phyloP scores from a whole-genome alignment of 2,113 vertebrate species.

The Poeciliopsis occidentalis region DNA sequence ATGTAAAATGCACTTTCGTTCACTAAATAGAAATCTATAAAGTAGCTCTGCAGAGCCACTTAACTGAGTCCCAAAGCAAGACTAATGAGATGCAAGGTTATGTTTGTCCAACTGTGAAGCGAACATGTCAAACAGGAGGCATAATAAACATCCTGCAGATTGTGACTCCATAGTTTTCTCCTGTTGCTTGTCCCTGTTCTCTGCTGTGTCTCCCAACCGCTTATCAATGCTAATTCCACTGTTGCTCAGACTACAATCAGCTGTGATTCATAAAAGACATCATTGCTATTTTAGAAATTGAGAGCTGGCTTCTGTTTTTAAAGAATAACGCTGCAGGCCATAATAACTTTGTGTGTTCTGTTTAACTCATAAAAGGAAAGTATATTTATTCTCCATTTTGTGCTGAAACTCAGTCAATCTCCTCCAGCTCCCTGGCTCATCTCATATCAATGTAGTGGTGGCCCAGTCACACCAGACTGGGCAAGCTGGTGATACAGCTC shows the following conservation, averaged over 20 bases:
- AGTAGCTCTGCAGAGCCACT: too few species aligned
- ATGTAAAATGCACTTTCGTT: too few species aligned
- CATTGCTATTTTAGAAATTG: constrained; percentile 27
- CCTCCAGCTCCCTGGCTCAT: too few species aligned
- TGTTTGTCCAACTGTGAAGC: too few species aligned
- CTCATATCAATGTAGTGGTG: constrained; percentile 1
- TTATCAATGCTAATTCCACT: constrained; percentile 16
- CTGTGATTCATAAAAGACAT: constrained; percentile 48
- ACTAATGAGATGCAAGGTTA: too few species aligned
- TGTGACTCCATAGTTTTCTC: background rate
- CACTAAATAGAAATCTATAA: too few species aligned
- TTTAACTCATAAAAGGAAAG: background rate
- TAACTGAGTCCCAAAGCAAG: too few species aligned
- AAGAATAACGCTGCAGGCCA: background rate
- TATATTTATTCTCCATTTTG: background rate
- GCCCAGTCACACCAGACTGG: constrained; percentile 45
- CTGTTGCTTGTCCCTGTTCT: background rate
- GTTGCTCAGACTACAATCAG: constrained; percentile 26
- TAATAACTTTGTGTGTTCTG: constrained; percentile 17
- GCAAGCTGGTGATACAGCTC: constrained; percentile 17
- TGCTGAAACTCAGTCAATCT: background rate
- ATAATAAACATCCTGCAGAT: too few species aligned
- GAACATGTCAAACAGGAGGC: too few species aligned
- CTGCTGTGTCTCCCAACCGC: background rate
- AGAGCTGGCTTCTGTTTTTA: constrained; percentile 3